Evolutionary conservation across 2,797 vertebrate genomes (phyloP).

Genomic region (Pseudotriccus pelzelni): DNA sequence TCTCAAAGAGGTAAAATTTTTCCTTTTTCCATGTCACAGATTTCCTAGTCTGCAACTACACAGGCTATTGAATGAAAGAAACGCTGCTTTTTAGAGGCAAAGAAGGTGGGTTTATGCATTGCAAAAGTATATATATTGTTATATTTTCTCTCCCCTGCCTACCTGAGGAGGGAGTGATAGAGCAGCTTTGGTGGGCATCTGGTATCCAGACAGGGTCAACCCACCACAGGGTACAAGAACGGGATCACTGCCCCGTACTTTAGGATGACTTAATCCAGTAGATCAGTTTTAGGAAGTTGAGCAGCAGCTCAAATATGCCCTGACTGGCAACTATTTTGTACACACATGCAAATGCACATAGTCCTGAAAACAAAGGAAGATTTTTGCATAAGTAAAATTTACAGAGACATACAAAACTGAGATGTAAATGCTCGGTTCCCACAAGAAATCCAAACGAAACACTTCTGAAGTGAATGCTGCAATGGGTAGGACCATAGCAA

Average conservation of each 20-base stretch:
- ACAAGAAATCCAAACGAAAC: neutral
- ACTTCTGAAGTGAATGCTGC: neutral
- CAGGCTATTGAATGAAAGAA: neutral
- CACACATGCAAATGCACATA: accelerated
- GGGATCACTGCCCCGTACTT: neutral
- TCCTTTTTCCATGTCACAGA: neutral
- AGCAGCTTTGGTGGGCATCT: neutral
- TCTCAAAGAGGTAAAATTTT: neutral
- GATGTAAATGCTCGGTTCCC: neutral
- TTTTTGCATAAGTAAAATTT: neutral
- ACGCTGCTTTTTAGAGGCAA: neutral
- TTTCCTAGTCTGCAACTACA: neutral
- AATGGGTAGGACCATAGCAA: neutral
- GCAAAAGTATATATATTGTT: neutral
- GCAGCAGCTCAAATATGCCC: neutral
- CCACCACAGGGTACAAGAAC: neutral
- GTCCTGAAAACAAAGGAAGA: neutral
- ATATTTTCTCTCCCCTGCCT: neutral
- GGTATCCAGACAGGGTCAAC: neutral
- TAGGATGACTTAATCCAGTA: neutral
- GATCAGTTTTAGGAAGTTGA: neutral
- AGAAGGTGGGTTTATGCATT: accelerated
- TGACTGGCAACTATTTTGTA: neutral
- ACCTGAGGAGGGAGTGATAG: neutral
- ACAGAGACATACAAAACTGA: neutral